These are phyloP conservation scores for Umimayanthus chanpuru DNA, from an alignment of 92 coral and sea anemone genomes.

Conservation along the genomic window DNA sequence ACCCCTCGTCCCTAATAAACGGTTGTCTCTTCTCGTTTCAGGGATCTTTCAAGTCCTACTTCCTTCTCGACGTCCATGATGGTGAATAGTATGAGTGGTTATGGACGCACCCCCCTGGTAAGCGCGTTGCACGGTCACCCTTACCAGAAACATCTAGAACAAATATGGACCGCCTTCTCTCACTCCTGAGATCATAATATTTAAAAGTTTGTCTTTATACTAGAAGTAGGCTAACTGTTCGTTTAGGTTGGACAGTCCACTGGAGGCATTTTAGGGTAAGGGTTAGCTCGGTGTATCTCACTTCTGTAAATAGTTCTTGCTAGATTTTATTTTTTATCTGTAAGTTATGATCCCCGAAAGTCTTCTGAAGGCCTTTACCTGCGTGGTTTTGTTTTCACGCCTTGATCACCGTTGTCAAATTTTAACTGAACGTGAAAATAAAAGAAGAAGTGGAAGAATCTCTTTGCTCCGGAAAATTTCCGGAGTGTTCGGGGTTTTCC, in stretches of 20 bases:
- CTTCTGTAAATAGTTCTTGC: constrained; percentile 31
- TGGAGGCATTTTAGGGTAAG: not conserved
- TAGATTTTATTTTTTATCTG: constrained; percentile 2
- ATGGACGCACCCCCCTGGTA: constrained; percentile 82
- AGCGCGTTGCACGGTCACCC: constrained; percentile 42
- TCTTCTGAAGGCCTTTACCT: not conserved
- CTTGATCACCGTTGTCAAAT: constrained; percentile 18
- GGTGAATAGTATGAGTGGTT: constrained; percentile 77
- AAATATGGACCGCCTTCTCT: constrained; percentile 45
- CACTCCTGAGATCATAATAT: constrained; percentile 25
- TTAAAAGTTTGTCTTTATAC: not conserved
- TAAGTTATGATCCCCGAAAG: not conserved
- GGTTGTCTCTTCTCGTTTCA: constrained; percentile 16
- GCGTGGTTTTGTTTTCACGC: constrained; percentile 26
- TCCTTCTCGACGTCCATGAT: constrained; percentile 69
- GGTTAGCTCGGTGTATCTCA: not conserved
- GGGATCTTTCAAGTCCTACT: constrained; percentile 72
- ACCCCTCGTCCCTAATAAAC: too few relatives aligned
- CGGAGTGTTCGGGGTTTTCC: constrained; percentile 23
- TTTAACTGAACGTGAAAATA: constrained; percentile 23
- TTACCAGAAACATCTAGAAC: constrained; percentile 49
- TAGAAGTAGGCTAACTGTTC: constrained; percentile 4
- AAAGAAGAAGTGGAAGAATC: constrained; percentile 45
- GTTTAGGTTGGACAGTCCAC: constrained; percentile 3
- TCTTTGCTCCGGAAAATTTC: constrained; percentile 42